Percentiles rank a stretch among this genome's conserved stretches.
Evolutionary conservation across 2,888 invertebrate genomes (phyloP).

Genomic region (Laothoe populi): DNA sequence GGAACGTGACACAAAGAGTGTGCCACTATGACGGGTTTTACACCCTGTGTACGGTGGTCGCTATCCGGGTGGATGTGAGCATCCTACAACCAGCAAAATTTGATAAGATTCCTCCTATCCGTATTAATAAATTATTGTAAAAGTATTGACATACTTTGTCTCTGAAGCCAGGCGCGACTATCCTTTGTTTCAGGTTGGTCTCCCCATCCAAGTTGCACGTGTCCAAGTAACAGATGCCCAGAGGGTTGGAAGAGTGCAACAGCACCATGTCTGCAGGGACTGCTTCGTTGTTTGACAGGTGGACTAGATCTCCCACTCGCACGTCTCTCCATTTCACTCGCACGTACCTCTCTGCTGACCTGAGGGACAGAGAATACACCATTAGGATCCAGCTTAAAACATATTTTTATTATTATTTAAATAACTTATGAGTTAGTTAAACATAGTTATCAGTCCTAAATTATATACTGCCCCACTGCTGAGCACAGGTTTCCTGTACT

Average conservation of each 20-base stretch:
- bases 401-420: background rate
- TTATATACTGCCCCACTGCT: too few relatives aligned
- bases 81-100: too few relatives aligned
- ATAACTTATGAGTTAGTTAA: background rate
- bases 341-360: slow-evolving; percentile 92
- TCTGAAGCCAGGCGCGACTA: slow-evolving; percentile 91
- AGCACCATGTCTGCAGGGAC: slow-evolving; percentile 98
- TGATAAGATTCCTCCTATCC: too few relatives aligned
- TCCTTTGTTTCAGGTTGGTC: slow-evolving; percentile 96
- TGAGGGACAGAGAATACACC: slow-evolving; percentile 59
- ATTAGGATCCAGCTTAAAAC: background rate
- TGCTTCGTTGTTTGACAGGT: slow-evolving; percentile 97
- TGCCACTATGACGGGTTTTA: too few relatives aligned
- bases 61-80: too few relatives aligned
- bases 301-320: slow-evolving; percentile 96
- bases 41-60: too few relatives aligned
- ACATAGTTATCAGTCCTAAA: too few relatives aligned
- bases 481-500: too few relatives aligned
- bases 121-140: background rate
- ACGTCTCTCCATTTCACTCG: slow-evolving; percentile 96
- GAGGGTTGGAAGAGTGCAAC: slow-evolving; percentile 93
- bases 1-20: too few relatives aligned
- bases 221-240: slow-evolving; percentile 96
- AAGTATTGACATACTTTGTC: slow-evolving; percentile 83
- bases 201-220: slow-evolving; percentile 99